phyloP scores from a whole-genome alignment of 2,888 invertebrate species.

The Leucoma salicis region DNA sequence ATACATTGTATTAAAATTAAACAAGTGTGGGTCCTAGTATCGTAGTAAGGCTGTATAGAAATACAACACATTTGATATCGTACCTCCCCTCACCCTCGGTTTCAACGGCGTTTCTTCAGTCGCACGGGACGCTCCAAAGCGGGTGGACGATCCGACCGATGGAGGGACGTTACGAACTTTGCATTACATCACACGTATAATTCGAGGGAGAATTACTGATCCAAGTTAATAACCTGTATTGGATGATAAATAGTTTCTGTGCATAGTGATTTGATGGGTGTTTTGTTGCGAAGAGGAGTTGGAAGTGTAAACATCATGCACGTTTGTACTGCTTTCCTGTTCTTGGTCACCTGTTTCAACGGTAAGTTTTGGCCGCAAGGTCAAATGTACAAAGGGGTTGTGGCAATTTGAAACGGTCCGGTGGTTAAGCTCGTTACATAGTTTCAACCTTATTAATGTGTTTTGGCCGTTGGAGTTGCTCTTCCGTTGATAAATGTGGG shows the following conservation, averaged over 20 bases:
- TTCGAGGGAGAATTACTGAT: neutral
- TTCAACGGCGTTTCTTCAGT: slow-evolving; percentile 53
- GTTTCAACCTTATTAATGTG: neutral
- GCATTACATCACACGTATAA: neutral
- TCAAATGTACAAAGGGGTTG: slow-evolving; percentile 1
- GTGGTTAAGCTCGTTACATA: neutral
- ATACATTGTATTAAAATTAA: too few species aligned
- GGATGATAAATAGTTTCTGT: neutral
- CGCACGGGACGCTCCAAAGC: slow-evolving; percentile 48
- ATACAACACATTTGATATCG: slow-evolving; percentile 71
- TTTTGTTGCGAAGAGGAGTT: slow-evolving; percentile 65
- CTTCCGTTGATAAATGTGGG: too few species aligned
- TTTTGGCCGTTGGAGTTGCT: neutral
- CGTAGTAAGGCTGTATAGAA: slow-evolving; percentile 34
- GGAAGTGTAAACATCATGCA: slow-evolving; percentile 58
- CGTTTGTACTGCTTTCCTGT: slow-evolving; percentile 60
- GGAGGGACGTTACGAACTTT: slow-evolving; percentile 2
- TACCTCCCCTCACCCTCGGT: slow-evolving; percentile 51
- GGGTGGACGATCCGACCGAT: slow-evolving; percentile 45
- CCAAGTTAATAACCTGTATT: neutral
- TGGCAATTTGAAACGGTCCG: neutral
- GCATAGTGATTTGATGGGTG: slow-evolving; percentile 56
- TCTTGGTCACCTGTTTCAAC: slow-evolving; percentile 70
- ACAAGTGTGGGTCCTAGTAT: too few species aligned
- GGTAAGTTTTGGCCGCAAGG: slow-evolving; percentile 55